Conservation (phyloP, 2,113 vertebrate species). For the Pogona vitticeps region DNA sequence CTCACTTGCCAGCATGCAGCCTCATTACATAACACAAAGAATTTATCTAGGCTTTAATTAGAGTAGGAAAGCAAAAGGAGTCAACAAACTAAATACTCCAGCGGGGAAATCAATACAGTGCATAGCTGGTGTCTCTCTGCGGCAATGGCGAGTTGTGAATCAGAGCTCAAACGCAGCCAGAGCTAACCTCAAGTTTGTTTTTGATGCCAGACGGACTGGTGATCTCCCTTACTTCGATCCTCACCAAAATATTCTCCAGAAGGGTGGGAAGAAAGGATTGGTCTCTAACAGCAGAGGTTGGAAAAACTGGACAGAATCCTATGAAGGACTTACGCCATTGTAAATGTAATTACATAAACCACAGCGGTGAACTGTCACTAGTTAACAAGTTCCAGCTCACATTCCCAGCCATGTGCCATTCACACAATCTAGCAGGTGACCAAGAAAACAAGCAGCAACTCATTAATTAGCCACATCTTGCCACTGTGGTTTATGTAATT, state of each 20-base stretch:
- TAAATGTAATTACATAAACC: too few species aligned
- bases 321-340: too few species aligned
- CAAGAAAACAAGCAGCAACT: too few species aligned
- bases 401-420: too few species aligned
- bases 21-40: constrained; percentile 57
- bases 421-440: too few species aligned
- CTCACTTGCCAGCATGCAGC: constrained; percentile 66
- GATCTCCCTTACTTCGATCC: too few species aligned
- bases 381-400: too few species aligned
- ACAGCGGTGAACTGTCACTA: too few species aligned
- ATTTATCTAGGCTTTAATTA: constrained; percentile 80
- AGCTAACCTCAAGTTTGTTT: constrained; percentile 25
- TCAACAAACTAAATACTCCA: constrained; percentile 80
- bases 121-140: constrained; percentile 56
- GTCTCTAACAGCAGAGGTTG: too few species aligned
- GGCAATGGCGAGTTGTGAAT: constrained; percentile 49
- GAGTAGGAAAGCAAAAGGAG: constrained; percentile 68
- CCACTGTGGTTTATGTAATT: too few species aligned
- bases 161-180: constrained; percentile 35
- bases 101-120: constrained; percentile 71
- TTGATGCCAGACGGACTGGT: neutral
- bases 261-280: neutral
- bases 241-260: neutral
- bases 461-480: too few species aligned
- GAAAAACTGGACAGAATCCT: too few species aligned